These are phyloP conservation scores for Ophraella communa DNA, from an alignment of 2,888 invertebrate genomes.

Conservation along the genomic window DNA sequence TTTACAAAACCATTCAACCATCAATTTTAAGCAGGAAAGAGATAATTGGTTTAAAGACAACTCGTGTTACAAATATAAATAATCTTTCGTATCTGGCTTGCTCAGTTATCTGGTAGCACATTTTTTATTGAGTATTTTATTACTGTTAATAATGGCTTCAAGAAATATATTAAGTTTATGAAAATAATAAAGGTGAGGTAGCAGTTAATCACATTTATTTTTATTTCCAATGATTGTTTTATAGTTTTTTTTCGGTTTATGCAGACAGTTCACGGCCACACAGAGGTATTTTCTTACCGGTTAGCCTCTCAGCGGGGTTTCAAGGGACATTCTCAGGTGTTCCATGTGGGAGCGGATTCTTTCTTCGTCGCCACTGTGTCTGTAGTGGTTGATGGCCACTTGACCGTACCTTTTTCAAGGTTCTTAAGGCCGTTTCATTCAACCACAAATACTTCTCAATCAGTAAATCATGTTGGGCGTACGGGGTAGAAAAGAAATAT, in stretches of 20 bases:
- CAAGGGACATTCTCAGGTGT: slow-evolving; percentile 55
- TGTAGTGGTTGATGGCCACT: slow-evolving; percentile 38
- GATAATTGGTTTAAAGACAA: too few species aligned
- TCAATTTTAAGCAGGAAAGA: too few species aligned
- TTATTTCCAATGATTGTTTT: slow-evolving; percentile 27
- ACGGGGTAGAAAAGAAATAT: slow-evolving; percentile 14
- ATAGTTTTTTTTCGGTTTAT: slow-evolving; percentile 34
- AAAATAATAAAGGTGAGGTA: neutral
- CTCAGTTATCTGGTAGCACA: neutral
- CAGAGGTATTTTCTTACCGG: slow-evolving; percentile 42
- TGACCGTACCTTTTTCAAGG: slow-evolving; percentile 37
- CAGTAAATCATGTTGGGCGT: slow-evolving; percentile 24
- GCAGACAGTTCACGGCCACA: slow-evolving; percentile 39
- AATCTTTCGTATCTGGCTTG: too few species aligned
- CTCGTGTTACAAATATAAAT: too few species aligned
- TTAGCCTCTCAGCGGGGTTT: slow-evolving; percentile 47
- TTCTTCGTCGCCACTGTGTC: slow-evolving; percentile 44
- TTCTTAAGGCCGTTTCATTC: slow-evolving; percentile 32
- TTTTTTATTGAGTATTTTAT: neutral
- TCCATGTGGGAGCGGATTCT: slow-evolving; percentile 36
- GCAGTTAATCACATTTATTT: neutral
- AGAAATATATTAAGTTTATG: neutral
- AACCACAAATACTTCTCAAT: slow-evolving; percentile 27
- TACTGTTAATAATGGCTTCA: neutral
- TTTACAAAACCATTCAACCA: too few species aligned